Base-by-base conservation (phyloP, 2,888 invertebrate genomes). In the Aplocera efformata region DNA sequence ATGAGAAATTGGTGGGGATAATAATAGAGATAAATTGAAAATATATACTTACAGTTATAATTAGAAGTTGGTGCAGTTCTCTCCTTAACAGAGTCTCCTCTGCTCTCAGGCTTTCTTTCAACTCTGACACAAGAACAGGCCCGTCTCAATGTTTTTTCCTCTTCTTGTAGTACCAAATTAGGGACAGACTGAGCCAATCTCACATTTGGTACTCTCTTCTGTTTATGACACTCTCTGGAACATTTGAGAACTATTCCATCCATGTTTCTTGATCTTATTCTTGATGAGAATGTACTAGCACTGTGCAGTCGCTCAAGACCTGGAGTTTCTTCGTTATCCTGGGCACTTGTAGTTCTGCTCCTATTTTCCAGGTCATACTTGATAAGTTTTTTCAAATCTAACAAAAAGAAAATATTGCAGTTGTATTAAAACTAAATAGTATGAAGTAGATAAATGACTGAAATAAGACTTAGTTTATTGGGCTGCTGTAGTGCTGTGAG, bases 371-470 rank as follows among this genome's bases (percentile, higher is more conserved):
- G 65, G 45, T 92, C 92, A 66, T 92, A 90, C 63, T 92, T 93
- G 20, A 93, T 91, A 5, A 92, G 69, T 53, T 90, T 90, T 66
- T 93, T 93, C 33, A 94, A 77, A 79, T 93, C 93, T 10, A 6
- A 40, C 17, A 1, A 8, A 79, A 36, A 13, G 49, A 37, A 30
- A 10, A 24, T 7, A 29, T 5, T 9, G 30, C 6, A 10, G n/a
- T n/a, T 37, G 27, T 9, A 30, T 22, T 6, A 9, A 20, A 26
- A 22, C 10, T 23, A 26, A n/a, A n/a, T n/a, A n/a, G n/a, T n/a
- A n/a, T n/a, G n/a, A n/a, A n/a, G n/a, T n/a, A n/a, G n/a, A n/a
- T n/a, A n/a, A n/a, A n/a, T n/a, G n/a, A n/a, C n/a, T n/a, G n/a
- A n/a, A n/a, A n/a, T n/a, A n/a, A n/a, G n/a, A n/a, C n/a, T n/a